Base-by-base conservation (phyloP, 1,140 invertebrate species). In the Drosophila bocki region DNA sequence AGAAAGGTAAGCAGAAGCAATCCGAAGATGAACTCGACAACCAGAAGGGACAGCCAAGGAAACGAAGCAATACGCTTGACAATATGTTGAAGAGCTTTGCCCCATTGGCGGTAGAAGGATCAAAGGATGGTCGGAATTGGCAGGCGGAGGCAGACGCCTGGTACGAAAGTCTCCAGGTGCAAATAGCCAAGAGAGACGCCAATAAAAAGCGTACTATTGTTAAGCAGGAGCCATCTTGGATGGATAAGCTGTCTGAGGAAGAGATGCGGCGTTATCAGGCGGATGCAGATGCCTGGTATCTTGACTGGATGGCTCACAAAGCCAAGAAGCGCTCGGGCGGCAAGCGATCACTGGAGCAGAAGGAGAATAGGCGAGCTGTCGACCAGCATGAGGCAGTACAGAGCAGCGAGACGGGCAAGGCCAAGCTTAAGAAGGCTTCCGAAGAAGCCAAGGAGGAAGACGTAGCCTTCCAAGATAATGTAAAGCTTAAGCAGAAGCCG, bases 401-500 rank as follows among this genome's bases (percentile, higher is more conserved):
- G 15, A 19, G 33, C 19, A 13, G 4, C 11, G 45, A 50, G 11
- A 37, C 22, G 6, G 5, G 12, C 11, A 41, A 8, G 12, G 8
- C 35, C 8, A 62, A 54, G 5, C 29, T 9, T 3, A 62, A 39
- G 19, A 22, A 62, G 33, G 11, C n/a, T 3, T n/a, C 19, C 7
- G 17, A n/a, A 5, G 59, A 51, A 11, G 35, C 33, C n/a, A 35
- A 50, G 45, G 3, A 1, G 5, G 33, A 48, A 0, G 29, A 22
- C 1, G 47, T 41, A 13, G 39, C 56, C 17, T 45, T 61, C 1
- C 56, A 63, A 32, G 41, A 76, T 37, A 78, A 76, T 17, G 70
- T 67, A 0, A 80, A 83, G 32, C 44, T 83, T 7, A 76, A 72
- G 50, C 63, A 62, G 1, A 47, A 65, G 29, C 76, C 76, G n/a